These are phyloP conservation scores for Melipona quadrifasciata DNA, from an alignment of 1,140 invertebrate genomes.

Conservation along the genomic window DNA sequence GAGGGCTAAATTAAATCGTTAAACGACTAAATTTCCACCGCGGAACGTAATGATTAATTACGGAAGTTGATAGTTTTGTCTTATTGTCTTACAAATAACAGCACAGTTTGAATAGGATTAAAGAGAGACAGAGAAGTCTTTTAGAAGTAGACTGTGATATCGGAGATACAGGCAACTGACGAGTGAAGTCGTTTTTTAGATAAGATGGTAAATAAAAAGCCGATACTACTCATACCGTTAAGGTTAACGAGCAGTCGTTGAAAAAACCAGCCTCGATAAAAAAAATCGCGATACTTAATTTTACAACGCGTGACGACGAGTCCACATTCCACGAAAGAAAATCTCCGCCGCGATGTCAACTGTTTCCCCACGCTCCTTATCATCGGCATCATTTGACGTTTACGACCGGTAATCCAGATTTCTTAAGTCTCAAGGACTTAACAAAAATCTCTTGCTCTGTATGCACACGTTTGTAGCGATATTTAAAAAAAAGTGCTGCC, in stretches of 20 bases:
- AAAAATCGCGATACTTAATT: constrained; percentile 27
- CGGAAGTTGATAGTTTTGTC: no score
- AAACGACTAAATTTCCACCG: no score
- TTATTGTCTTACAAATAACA: no score
- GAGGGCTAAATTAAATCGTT: no score
- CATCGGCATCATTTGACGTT: constrained; percentile 50
- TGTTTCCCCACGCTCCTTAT: background rate
- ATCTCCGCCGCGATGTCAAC: constrained; percentile 17
- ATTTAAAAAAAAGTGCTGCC: background rate
- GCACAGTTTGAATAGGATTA: no score
- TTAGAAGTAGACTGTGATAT: background rate
- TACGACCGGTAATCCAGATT: constrained; percentile 12
- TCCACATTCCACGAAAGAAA: constrained; percentile 23
- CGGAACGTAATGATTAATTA: no score
- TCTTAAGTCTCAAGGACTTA: background rate
- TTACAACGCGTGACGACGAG: constrained; percentile 22
- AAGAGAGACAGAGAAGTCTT: background rate
- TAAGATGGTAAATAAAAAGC: background rate
- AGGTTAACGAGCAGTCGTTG: background rate
- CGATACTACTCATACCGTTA: background rate
- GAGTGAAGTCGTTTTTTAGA: background rate
- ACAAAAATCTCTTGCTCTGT: background rate
- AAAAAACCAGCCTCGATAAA: background rate
- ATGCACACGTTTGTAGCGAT: background rate
- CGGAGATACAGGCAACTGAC: background rate